phyloP scores from a whole-genome alignment of 37 sponge, comb jelly and placozoan genomes.

The Aplysina aerophoba region DNA sequence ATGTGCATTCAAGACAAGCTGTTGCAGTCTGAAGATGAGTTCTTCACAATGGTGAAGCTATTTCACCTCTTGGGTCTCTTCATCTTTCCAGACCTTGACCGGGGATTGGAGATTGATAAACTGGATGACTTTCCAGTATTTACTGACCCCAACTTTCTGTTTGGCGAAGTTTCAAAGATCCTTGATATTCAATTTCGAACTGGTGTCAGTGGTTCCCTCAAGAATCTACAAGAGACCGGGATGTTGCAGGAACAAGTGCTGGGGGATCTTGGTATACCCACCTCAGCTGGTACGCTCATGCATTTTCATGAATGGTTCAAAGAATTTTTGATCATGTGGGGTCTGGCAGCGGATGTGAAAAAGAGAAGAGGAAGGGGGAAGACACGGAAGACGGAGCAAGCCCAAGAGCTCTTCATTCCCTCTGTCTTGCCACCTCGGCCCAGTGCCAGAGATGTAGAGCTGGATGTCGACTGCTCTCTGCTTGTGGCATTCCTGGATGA shows the following conservation, averaged over 20 bases:
- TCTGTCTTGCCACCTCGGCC: neutral
- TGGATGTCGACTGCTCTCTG: neutral
- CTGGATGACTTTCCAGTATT: neutral
- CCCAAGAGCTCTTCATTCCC: neutral
- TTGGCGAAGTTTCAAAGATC: neutral
- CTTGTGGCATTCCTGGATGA: neutral
- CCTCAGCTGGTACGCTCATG: neutral
- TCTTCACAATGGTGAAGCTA: slow-evolving; percentile 11
- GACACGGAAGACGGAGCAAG: neutral
- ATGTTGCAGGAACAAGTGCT: neutral
- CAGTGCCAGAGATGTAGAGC: neutral
- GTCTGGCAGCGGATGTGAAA: neutral
- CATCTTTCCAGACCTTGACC: neutral
- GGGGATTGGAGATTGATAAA: neutral
- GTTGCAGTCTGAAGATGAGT: neutral
- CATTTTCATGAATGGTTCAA: neutral
- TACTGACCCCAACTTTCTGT: neutral
- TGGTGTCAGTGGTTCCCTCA: neutral
- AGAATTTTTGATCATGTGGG: neutral
- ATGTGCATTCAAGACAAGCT: neutral
- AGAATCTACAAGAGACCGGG: neutral
- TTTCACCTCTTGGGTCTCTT: slow-evolving; percentile 6
- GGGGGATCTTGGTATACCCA: neutral
- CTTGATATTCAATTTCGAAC: neutral
- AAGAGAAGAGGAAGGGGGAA: too few species aligned